A percentile compares a stretch with the other conserved stretches of the same genome.
These are phyloP conservation scores for Anguilla megastoma DNA, from an alignment of 2,797 vertebrate species.

Conservation along the genomic window DNA sequence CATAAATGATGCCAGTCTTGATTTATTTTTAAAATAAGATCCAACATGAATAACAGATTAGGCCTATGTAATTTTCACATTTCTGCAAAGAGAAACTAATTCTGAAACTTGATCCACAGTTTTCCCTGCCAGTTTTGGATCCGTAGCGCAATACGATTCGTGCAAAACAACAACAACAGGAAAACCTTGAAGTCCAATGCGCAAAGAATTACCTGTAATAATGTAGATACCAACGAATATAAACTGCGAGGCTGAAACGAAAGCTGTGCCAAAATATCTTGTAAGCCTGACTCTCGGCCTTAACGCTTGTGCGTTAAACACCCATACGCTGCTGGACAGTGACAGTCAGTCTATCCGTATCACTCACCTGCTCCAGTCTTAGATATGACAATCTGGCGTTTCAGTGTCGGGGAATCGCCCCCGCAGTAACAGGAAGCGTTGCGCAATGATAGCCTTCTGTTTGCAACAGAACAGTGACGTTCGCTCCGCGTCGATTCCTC, in stretches of 20 bases:
- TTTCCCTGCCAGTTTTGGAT: not conserved
- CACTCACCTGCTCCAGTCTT: not conserved
- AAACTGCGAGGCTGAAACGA: not conserved
- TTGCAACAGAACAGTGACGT: not conserved
- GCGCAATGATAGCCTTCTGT: not conserved
- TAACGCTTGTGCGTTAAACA: not conserved
- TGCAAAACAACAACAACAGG: not conserved
- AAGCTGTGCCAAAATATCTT: not conserved
- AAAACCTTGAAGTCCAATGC: not conserved
- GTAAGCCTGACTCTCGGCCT: not conserved
- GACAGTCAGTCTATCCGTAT: not conserved
- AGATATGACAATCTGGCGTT: not conserved
- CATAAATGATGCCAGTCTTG: too few species aligned
- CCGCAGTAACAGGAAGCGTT: not conserved
- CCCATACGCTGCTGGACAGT: not conserved
- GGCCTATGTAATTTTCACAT: too few species aligned
- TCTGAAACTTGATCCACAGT: not conserved
- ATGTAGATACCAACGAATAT: not conserved
- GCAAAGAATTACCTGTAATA: not conserved
- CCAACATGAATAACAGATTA: not conserved
- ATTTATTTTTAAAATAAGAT: too few species aligned
- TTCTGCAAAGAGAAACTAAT: not conserved
- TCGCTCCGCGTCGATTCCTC: not conserved
- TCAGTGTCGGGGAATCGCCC: not conserved
- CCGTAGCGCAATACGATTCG: not conserved